phyloP scores from a whole-genome alignment of 2,797 vertebrate species.

The Sebastiscus tertius region DNA sequence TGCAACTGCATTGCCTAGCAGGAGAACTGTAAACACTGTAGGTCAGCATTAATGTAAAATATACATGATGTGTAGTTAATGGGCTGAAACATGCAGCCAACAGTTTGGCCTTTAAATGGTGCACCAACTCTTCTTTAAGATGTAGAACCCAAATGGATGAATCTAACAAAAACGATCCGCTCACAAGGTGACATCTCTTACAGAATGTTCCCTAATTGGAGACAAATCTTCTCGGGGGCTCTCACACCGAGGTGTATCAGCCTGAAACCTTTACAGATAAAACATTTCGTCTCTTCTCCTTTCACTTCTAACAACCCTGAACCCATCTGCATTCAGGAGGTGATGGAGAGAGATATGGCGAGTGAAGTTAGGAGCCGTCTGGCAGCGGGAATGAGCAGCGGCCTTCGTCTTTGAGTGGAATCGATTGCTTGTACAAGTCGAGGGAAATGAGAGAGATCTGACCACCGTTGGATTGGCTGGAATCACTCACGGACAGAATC shows the following conservation, averaged over 20 bases:
- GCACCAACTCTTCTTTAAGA: not conserved
- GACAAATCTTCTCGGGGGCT: constrained; percentile 19
- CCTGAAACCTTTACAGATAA: constrained; percentile 21
- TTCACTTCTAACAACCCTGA: constrained; percentile 12
- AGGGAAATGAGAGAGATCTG: constrained; percentile 74
- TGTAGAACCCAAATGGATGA: not conserved
- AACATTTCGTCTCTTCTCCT: not conserved
- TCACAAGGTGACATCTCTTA: constrained; percentile 4
- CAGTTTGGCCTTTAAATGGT: not conserved
- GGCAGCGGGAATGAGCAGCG: constrained; percentile 35
- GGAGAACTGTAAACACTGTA: not conserved
- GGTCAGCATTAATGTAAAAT: constrained; percentile 20
- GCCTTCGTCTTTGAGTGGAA: constrained; percentile 67
- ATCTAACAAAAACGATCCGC: not conserved
- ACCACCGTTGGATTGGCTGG: constrained; percentile 55
- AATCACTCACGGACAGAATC: constrained; percentile 55
- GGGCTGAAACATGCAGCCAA: not conserved
- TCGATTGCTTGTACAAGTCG: constrained; percentile 70
- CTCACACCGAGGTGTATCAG: not conserved
- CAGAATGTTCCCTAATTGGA: constrained; percentile 32
- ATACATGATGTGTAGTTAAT: constrained; percentile 3
- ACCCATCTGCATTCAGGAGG: constrained; percentile 60
- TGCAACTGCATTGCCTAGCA: not conserved
- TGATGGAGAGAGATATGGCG: constrained; percentile 17
- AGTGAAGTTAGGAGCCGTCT: constrained; percentile 27